Percentiles rank a stretch among this genome's conserved stretches.
Evolutionary conservation across 2,113 vertebrate species (phyloP).

Genomic region (Cairina moschata): DNA sequence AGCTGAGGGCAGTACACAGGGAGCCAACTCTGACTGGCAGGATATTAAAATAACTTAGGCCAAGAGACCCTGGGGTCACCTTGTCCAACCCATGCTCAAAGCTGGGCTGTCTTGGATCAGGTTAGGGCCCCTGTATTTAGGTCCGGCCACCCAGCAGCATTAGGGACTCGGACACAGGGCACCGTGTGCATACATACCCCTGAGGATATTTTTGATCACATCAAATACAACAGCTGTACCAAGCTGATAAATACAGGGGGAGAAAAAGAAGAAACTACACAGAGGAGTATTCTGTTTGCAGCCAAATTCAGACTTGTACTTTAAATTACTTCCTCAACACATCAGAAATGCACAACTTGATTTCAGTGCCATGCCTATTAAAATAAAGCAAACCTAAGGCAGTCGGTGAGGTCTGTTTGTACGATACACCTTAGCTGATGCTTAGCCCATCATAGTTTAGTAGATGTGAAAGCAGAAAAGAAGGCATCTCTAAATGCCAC

Average conservation of each 20-base stretch:
- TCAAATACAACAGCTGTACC: neutral
- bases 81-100: neutral
- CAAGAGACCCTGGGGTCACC: neutral
- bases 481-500: neutral
- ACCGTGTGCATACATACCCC: rapidly evolving
- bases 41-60: neutral
- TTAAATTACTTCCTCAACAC: neutral
- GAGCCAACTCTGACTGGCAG: neutral
- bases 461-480: neutral
- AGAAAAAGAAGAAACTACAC: neutral
- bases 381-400: neutral
- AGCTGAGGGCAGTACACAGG: neutral
- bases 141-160: neutral
- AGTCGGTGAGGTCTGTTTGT: neutral
- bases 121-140: neutral
- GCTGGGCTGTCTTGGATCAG: neutral
- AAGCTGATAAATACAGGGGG: neutral
- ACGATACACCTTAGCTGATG: neutral
- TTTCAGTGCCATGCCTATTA: neutral
- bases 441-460: neutral
- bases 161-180: neutral
- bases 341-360: neutral
- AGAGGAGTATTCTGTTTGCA: neutral
- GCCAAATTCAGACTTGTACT: neutral
- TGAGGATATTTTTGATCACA: neutral